A percentile compares a stretch with the other conserved stretches of the same genome.
Conservation (phyloP, 2,888 invertebrate species). For the Mayetiola destructor region DNA sequence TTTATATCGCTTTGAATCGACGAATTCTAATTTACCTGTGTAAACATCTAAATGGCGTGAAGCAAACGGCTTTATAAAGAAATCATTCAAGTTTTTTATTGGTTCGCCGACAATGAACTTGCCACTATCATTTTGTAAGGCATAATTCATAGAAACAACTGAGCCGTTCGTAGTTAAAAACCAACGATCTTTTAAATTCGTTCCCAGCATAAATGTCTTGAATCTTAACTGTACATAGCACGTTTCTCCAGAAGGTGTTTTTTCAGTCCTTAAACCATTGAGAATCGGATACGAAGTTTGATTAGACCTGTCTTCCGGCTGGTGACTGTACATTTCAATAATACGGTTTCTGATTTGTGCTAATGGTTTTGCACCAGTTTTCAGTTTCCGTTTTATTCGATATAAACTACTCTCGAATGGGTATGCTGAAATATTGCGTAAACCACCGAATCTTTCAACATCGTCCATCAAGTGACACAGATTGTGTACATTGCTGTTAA, state of each 20-base stretch:
- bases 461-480: conserved; percentile 18
- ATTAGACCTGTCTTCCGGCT: no score
- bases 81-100: not conserved
- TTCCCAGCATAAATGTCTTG: not conserved
- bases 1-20: not conserved
- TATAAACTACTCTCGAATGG: conserved; percentile 17
- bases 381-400: conserved; percentile 15
- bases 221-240: not conserved
- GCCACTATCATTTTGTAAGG: not conserved
- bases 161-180: no score
- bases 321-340: conserved; percentile 14
- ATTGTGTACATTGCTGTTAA: conserved; percentile 19
- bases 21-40: not conserved
- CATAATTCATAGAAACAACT: not conserved
- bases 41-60: not conserved
- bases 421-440: conserved; percentile 16
- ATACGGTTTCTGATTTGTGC: conserved; percentile 16
- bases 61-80: not conserved
- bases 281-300: no score
- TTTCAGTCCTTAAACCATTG: not conserved
- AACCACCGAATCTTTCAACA: conserved; percentile 18
- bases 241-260: not conserved
- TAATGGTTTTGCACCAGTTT: conserved; percentile 17
- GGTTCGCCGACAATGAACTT: not conserved
- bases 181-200: no score